phyloP scores from a whole-genome alignment of 1,140 invertebrate genomes.

The silkworm (Bombyx mori) region ASM3026992v2 NC_085123.1:6943001-6943500 shows the following conservation, averaged over 20 bases:
- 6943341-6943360: slow-evolving; percentile 6
- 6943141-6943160: slow-evolving; percentile 42
- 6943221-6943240: slow-evolving; percentile 35
- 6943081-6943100: too few species aligned
- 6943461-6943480: too few species aligned
- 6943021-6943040: too few species aligned
- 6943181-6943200: slow-evolving; percentile 27
- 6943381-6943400: neutral
- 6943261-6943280: slow-evolving; percentile 50
- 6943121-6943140: slow-evolving; percentile 26
- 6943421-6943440: too few species aligned
- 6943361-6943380: slow-evolving; percentile 2
- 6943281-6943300: slow-evolving; percentile 54
- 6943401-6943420: too few species aligned
- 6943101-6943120: too few species aligned
- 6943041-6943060: too few species aligned
- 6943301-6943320: slow-evolving; percentile 50
- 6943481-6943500: too few species aligned
- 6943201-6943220: slow-evolving; percentile 58
- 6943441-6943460: too few species aligned
- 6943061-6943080: too few species aligned
- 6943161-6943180: slow-evolving; percentile 21
- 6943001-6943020: too few species aligned
- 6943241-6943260: slow-evolving; percentile 59
- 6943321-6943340: slow-evolving; percentile 14